Conservation (phyloP, 1,140 invertebrate species). For the Nilaparvata lugens region DNA sequence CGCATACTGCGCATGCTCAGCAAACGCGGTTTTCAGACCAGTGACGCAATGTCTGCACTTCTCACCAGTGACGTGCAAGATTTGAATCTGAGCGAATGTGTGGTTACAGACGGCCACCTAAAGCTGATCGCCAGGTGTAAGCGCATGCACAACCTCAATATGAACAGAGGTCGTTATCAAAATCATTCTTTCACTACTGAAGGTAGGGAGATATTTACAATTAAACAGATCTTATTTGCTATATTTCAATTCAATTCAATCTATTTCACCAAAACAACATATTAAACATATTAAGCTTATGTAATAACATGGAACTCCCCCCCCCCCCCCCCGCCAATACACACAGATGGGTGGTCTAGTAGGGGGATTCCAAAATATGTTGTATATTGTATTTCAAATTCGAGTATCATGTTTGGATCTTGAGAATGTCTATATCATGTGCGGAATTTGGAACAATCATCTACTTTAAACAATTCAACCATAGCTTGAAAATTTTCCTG, state of each 20-base stretch:
- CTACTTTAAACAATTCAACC: no score
- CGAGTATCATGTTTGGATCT: no score
- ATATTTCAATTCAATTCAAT: not conserved
- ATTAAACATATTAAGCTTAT: no score
- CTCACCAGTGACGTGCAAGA: not conserved
- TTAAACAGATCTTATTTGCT: not conserved
- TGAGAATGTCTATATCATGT: no score
- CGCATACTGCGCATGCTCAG: not conserved
- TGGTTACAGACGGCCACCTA: not conserved
- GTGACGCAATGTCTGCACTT: not conserved
- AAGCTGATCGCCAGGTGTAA: not conserved
- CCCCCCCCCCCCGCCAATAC: no score
- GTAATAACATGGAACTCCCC: no score
- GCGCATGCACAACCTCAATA: not conserved
- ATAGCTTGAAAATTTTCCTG: no score
- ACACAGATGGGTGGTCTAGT: no score
- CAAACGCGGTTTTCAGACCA: not conserved
- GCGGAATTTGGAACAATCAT: no score
- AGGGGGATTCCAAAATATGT: no score
- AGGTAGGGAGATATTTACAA: not conserved
- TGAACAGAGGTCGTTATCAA: not conserved
- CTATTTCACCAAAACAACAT: no score
- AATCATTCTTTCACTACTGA: not conserved
- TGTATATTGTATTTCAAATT: no score
- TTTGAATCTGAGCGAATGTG: not conserved